Base-by-base conservation (phyloP, 2,113 vertebrate genomes). In the Osmerus mordax region DNA sequence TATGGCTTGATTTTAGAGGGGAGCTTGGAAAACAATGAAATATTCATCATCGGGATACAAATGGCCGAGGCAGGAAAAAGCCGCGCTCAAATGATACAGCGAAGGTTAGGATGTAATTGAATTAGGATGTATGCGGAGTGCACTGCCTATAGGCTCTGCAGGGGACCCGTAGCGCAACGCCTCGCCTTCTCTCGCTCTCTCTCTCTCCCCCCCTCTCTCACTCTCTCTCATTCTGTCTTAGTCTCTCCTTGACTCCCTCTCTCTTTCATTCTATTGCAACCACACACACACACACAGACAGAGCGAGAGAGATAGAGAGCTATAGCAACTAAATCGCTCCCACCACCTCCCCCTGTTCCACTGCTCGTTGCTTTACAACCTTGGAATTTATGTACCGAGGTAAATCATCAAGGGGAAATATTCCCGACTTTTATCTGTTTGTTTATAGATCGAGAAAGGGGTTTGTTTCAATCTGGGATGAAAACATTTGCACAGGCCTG, bases 61-160 rank as follows among this genome's bases (percentile, higher is more conserved):
- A 94, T 87, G 88, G 87, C 84, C 91, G 84, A 86, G 73, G 88
- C 86, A 92, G 92, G 86, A 90, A 92, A 91, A 92, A 90, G 91
- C 87, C 87, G 91, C 87, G 41, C 41, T 47, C 79, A 89, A 91
- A 91, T 93, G 92, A 92, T 92, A 94, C 88, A 91, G 92, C 91
- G 87, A 91, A 91, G 91, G 91, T 94, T 92, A 90, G 84, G 84
- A 87, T 83, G 58, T 94, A 94, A 94, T 93, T 94, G 87, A 93
- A 94, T 92, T 92, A 93, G 87, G 21, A 90, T 28, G 90, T 89
- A 85, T 91, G 91, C 89, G 89, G 85, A 81, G 91, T 88, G 87
- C 89, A 91, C 85, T 79, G 91, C 86, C 88, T 76, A 87, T 76
- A 87, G 85, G 86, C 88, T 85, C 76, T 89, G 90, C 90, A 86